These are phyloP conservation scores for Tetramorium bicarinatum DNA, from an alignment of 2,888 invertebrate species.

Conservation along the genomic window DNA sequence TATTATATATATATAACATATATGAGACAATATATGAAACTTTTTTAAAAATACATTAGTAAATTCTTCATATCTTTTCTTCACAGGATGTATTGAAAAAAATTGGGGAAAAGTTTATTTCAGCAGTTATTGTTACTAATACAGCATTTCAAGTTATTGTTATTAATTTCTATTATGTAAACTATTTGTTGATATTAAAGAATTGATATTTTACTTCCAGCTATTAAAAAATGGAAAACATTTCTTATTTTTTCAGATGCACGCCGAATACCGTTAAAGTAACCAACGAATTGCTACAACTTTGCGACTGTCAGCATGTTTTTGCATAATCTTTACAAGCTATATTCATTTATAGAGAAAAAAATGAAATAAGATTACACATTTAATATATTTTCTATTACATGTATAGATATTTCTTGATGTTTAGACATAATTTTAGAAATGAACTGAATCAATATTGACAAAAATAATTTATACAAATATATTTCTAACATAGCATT, in stretches of 20 bases:
- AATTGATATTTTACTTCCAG: constrained; percentile 18
- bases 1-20: neutral
- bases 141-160: neutral
- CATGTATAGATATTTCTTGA: neutral
- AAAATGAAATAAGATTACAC: neutral
- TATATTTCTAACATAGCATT: neutral
- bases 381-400: neutral
- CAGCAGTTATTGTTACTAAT: neutral
- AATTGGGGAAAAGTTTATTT: neutral
- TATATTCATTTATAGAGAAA: constrained; percentile 6
- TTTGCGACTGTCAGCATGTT: neutral
- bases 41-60: neutral
- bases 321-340: constrained; percentile 11
- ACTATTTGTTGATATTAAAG: neutral
- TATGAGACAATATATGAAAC: neutral
- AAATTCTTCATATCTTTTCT: constrained; percentile 17
- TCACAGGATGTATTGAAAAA: constrained; percentile 16
- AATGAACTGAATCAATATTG: neutral
- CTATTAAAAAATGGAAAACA: neutral
- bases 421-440: constrained; percentile 18
- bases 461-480: neutral
- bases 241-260: constrained; percentile 25
- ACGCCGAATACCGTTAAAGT: neutral
- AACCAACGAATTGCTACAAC: neutral
- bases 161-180: neutral